phyloP scores from a whole-genome alignment of 1,140 invertebrate genomes.

The Centruroides vittatus region DNA sequence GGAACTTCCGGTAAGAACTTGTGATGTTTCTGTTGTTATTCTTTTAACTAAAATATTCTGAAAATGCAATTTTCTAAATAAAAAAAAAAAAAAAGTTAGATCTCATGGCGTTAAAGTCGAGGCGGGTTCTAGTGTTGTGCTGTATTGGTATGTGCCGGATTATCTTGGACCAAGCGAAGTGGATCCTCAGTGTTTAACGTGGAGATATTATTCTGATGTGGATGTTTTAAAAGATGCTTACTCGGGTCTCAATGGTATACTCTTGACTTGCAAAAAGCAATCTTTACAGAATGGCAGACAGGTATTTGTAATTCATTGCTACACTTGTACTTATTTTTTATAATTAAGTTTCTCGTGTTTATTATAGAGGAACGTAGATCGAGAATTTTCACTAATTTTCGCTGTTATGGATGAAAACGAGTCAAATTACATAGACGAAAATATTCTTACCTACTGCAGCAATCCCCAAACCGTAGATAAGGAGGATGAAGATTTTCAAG shows the following conservation, averaged over 20 bases:
- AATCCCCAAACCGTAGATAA: constrained; percentile 9
- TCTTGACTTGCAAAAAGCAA: constrained; percentile 20
- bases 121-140: constrained; percentile 10
- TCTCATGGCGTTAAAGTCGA: background rate
- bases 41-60: constrained; percentile 11
- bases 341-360: too few relatives aligned
- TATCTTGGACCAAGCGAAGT: constrained; percentile 21
- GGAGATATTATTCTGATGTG: constrained; percentile 24
- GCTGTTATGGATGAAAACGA: constrained; percentile 20
- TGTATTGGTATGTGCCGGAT: constrained; percentile 18
- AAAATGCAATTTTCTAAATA: too few relatives aligned
- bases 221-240: constrained; percentile 20
- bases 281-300: constrained; percentile 13
- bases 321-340: background rate
- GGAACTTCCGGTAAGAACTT: background rate
- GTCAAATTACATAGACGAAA: constrained; percentile 18
- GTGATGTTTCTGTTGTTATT: background rate
- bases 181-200: constrained; percentile 22
- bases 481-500: constrained; percentile 1
- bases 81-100: too few relatives aligned
- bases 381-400: constrained; percentile 19
- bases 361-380: constrained; percentile 11
- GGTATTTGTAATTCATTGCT: background rate
- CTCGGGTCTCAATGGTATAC: constrained; percentile 23
- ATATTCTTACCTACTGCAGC: constrained; percentile 2